Percentiles rank a stretch among this genome's conserved stretches.
These are phyloP conservation scores for Ondatra zibethicus DNA, from an alignment of 2,113 vertebrate genomes.

Conservation along the genomic window DNA sequence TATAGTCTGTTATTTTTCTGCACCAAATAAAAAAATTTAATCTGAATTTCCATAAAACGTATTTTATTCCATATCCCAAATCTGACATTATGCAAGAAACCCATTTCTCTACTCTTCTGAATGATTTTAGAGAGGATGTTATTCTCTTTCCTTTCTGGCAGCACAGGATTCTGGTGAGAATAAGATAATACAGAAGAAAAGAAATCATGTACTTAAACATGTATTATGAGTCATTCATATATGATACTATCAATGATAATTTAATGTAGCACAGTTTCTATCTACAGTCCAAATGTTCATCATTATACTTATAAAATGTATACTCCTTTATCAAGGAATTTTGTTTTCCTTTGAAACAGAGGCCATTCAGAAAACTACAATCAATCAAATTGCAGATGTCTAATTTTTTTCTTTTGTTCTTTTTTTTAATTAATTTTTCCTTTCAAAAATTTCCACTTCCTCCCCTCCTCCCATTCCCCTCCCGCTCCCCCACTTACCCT, in stretches of 20 bases:
- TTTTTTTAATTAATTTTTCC: too few species aligned
- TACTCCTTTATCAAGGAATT: not conserved
- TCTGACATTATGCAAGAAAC: not conserved
- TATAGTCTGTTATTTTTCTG: not conserved
- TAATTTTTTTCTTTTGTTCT: too few species aligned
- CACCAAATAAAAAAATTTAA: not conserved
- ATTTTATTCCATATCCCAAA: not conserved
- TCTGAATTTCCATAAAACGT: not conserved
- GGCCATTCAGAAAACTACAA: not conserved
- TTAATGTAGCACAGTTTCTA: not conserved
- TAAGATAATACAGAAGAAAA: slow-evolving; percentile 5
- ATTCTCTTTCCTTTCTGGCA: not conserved
- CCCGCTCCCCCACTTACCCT: too few species aligned
- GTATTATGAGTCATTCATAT: not conserved
- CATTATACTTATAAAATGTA: not conserved
- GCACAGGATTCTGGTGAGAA: not conserved
- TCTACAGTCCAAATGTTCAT: not conserved
- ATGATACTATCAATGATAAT: not conserved
- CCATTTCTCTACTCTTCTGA: not conserved
- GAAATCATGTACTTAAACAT: slow-evolving; percentile 1
- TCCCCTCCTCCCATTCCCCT: too few species aligned
- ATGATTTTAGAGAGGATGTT: not conserved
- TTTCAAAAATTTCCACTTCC: too few species aligned
- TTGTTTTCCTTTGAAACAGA: not conserved
- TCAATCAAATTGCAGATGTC: not conserved